A percentile compares a stretch with the other conserved stretches of the same genome.
These are phyloP conservation scores for Sebastes miniatus DNA, from an alignment of 2,797 vertebrate genomes.

Conservation along the genomic window DNA sequence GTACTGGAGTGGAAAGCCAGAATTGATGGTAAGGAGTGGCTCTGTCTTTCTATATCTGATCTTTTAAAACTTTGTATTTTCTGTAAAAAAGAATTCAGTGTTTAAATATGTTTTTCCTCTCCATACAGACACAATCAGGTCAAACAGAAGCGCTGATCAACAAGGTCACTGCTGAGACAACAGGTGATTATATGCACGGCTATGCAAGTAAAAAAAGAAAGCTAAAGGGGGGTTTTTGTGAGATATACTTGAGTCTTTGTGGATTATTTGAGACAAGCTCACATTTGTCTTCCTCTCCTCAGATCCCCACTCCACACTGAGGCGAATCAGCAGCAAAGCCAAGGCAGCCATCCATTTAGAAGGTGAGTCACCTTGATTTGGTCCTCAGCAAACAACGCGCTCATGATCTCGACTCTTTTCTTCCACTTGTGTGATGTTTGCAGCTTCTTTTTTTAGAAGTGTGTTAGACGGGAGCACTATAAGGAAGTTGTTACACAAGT, in stretches of 20 bases:
- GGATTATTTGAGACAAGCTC: constrained; percentile 22
- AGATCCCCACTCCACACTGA: constrained; percentile 67
- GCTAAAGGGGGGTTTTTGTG: not conserved
- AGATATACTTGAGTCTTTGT: not conserved
- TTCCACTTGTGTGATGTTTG: not conserved
- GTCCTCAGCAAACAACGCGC: constrained; percentile 9
- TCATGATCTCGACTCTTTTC: not conserved
- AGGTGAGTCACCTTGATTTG: constrained; percentile 72
- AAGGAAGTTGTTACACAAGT: constrained; percentile 13
- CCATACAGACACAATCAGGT: constrained; percentile 25
- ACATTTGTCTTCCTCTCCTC: constrained; percentile 31
- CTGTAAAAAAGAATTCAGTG: not conserved
- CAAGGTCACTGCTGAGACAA: not conserved
- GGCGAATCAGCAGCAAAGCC: constrained; percentile 58
- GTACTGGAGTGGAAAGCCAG: constrained; percentile 35
- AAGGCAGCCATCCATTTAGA: constrained; percentile 82
- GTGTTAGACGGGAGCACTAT: not conserved
- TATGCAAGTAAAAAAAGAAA: not conserved
- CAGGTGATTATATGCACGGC: constrained; percentile 51
- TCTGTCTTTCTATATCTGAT: not conserved
- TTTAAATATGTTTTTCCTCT: not conserved
- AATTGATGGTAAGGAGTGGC: constrained; percentile 38
- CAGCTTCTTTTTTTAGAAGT: not conserved
- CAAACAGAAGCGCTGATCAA: constrained; percentile 16
- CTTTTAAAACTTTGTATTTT: not conserved